Conservation (phyloP, 2,113 vertebrate species). For the Ailurus styani region DNA sequence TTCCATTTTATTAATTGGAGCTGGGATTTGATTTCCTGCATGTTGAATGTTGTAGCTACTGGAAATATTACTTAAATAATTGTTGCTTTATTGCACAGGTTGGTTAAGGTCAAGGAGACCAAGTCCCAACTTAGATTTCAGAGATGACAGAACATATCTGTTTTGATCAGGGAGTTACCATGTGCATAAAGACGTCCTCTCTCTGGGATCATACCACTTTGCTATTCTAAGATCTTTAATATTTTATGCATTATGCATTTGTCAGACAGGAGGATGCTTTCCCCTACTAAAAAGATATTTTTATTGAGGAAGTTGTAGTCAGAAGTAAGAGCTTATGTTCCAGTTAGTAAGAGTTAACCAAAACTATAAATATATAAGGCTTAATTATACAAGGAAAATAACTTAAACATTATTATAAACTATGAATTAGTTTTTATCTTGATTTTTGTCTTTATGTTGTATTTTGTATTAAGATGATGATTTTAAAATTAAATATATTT, state of each 20-base stretch:
- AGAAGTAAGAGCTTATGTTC: constrained; percentile 45
- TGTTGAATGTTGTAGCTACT: constrained; percentile 32
- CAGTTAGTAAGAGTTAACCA: constrained; percentile 4
- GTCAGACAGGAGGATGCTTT: background rate
- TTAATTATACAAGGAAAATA: background rate
- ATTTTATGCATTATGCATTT: constrained; percentile 38
- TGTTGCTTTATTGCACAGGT: constrained; percentile 9
- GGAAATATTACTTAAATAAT: constrained; percentile 37
- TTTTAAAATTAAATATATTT: background rate
- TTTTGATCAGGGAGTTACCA: background rate
- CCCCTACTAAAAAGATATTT: background rate
- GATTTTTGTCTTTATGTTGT: background rate
- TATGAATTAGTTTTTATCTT: background rate
- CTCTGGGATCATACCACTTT: background rate
- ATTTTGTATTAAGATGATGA: background rate
- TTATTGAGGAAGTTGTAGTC: background rate
- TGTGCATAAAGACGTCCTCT: background rate
- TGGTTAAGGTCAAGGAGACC: constrained; percentile 14
- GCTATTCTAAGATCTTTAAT: constrained; percentile 41
- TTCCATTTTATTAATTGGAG: constrained; percentile 37
- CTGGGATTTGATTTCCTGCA: constrained; percentile 16
- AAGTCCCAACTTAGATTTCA: background rate
- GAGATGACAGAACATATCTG: background rate
- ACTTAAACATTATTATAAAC: background rate
- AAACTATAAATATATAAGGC: background rate